A percentile compares a stretch with the other conserved stretches of the same genome.
phyloP scores from a whole-genome alignment of 2,888 invertebrate genomes.

The Drosophila nr. perissopoda region DNA sequence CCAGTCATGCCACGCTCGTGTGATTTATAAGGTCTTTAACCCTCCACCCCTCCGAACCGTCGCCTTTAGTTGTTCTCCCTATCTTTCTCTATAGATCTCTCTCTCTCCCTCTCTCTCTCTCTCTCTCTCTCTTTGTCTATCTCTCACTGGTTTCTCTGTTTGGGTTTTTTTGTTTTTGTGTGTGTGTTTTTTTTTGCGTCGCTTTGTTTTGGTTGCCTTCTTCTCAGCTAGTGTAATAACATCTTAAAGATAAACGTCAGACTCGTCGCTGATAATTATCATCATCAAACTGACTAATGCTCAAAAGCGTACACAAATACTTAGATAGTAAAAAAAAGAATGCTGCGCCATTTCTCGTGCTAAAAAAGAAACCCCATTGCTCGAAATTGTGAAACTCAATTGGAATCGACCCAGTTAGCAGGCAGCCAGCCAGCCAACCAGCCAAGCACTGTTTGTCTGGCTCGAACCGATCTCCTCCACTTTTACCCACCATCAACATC shows the following conservation, averaged over 20 bases:
- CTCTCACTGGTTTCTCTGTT: slow-evolving; percentile 38
- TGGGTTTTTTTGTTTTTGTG: slow-evolving; percentile 49
- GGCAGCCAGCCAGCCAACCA: slow-evolving; percentile 25
- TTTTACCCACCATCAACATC: slow-evolving; percentile 27
- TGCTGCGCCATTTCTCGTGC: slow-evolving; percentile 56
- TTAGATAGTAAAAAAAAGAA: slow-evolving; percentile 31
- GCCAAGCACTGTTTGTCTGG: slow-evolving; percentile 31
- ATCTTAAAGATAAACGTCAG: slow-evolving; percentile 50
- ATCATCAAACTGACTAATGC: slow-evolving; percentile 35
- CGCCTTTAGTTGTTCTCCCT: slow-evolving; percentile 21
- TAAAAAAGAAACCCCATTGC: slow-evolving; percentile 43
- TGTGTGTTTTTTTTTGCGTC: slow-evolving; percentile 44
- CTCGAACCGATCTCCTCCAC: slow-evolving; percentile 46
- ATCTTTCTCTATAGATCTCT: slow-evolving; percentile 14
- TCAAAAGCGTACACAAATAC: slow-evolving; percentile 7
- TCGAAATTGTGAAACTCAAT: slow-evolving; percentile 66
- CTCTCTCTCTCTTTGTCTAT: slow-evolving; percentile 16
- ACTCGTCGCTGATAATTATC: slow-evolving; percentile 39
- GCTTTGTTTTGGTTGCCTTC: slow-evolving; percentile 71
- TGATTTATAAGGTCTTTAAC: slow-evolving; percentile 81
- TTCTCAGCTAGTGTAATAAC: slow-evolving; percentile 63
- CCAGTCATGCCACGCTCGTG: slow-evolving; percentile 80
- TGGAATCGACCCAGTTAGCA: slow-evolving; percentile 64
- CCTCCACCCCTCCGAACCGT: slow-evolving; percentile 34
- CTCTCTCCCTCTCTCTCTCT: slow-evolving; percentile 20